These are phyloP conservation scores for Imbricaverruca yamaguchii DNA, from an alignment of 2,888 invertebrate species.

Conservation along the genomic window DNA sequence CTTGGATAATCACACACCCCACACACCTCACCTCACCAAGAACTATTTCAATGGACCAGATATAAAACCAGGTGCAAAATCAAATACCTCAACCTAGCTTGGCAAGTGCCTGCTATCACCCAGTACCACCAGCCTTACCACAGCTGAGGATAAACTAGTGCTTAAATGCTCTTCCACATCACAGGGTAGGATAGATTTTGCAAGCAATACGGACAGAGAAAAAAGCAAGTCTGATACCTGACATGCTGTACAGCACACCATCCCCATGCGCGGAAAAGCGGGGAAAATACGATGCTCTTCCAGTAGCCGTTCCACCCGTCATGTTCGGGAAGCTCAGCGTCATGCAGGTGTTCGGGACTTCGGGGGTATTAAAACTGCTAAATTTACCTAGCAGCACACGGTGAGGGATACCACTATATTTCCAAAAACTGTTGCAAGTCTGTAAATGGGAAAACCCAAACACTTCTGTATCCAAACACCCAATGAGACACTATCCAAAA, in stretches of 20 bases:
- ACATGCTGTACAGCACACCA: constrained; percentile 1
- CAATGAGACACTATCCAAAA: not conserved
- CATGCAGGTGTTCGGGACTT: not conserved
- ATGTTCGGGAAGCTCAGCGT: not conserved
- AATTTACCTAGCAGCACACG: not conserved
- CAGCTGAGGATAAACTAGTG: too few relatives aligned
- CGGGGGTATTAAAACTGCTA: not conserved
- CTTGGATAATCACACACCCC: too few relatives aligned
- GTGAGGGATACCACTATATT: not conserved
- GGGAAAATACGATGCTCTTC: not conserved
- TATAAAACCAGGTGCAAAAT: too few relatives aligned
- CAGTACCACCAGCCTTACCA: too few relatives aligned
- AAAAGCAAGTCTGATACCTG: not conserved
- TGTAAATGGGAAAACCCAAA: not conserved
- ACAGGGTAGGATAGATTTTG: too few relatives aligned
- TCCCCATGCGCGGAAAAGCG: not conserved
- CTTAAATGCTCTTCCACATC: too few relatives aligned
- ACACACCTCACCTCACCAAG: too few relatives aligned
- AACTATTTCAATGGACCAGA: too few relatives aligned
- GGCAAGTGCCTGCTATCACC: too few relatives aligned
- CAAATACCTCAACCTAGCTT: too few relatives aligned
- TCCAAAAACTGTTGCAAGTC: not conserved
- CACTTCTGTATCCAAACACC: not conserved
- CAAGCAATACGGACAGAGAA: too few relatives aligned
- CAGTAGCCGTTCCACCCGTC: not conserved